Base-by-base conservation (phyloP, 2,113 vertebrate genomes). In the Geococcyx californianus region DNA sequence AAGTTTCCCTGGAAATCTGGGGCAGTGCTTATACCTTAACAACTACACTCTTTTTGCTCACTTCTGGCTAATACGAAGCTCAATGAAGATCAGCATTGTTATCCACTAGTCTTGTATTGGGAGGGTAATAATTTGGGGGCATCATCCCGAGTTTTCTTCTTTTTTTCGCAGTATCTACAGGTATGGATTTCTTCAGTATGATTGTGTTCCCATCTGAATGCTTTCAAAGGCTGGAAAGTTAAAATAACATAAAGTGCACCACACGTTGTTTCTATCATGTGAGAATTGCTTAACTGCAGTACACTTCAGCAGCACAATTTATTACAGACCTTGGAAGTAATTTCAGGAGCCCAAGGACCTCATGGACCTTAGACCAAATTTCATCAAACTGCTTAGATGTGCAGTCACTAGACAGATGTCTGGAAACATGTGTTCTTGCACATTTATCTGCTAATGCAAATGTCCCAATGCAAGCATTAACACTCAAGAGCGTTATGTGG, bases 321-420 rank as follows among this genome's bases (percentile, higher is more conserved):
- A 91, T 94, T 96, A 94, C 82, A 95, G 90, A 94, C 60, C 74
- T 97, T 97, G 97, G 97, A 97, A 97, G 69, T 95, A 13, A 94
- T 94, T 85, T 97, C 92, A 95, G 97, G 97, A 97, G 96, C 93
- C 93, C 97, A 97, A 96, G 97, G 96, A 96, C 93, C 95, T 95
- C 81, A 82, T 24, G 97, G 97, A 94, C 96, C 38, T 94, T 38
- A 74, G 73, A 92, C 68, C 29, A 78, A 84, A 38, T 84, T 82
- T 80, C 66, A 89, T 84, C 89, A 89, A 89, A 87, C 73, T 67
- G 55, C 67, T 91, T 59, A 78, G 84, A 92, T 94, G 78, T 77
- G 87, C 21, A 12, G 85, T 94, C 76, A 59, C 68, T 56, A 67
- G 55, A 47, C 94, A 96, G 85, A 96, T 96, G 84, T 80, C 90